A percentile compares a stretch with the other conserved stretches of the same genome.
Conservation (phyloP, 2,888 invertebrate species). For the Hanleya hanleyi region DNA sequence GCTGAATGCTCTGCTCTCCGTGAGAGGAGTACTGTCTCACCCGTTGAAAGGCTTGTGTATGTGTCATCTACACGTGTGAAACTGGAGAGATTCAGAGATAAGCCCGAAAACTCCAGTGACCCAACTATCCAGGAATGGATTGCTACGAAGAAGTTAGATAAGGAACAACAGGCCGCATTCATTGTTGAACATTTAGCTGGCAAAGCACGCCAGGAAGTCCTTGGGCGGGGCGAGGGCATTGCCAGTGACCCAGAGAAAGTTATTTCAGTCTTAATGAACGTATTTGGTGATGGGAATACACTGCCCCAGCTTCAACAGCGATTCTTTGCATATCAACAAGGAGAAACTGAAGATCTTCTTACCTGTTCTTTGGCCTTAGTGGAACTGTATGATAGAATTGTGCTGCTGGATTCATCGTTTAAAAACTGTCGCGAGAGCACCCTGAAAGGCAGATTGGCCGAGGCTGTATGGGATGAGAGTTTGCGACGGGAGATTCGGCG, state of each 20-base stretch:
- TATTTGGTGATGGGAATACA: neutral
- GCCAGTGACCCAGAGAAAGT: neutral
- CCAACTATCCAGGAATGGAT: neutral
- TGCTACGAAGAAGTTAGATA: neutral
- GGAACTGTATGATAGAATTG: neutral
- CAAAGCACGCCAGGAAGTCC: neutral
- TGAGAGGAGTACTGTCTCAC: too few species aligned
- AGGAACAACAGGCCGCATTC: neutral
- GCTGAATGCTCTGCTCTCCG: too few species aligned
- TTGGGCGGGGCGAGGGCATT: neutral
- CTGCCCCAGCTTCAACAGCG: neutral
- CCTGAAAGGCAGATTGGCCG: neutral
- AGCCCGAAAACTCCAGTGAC: neutral
- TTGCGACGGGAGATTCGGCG: neutral
- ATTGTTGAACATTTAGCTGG: neutral
- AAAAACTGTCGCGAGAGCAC: neutral
- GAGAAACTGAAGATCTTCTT: neutral
- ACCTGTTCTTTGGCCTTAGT: neutral
- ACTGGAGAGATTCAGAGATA: neutral
- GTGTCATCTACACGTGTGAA: too few species aligned
- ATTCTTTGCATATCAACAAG: neutral
- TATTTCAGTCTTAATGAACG: neutral
- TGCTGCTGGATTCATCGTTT: neutral
- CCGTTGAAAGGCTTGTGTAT: too few species aligned
- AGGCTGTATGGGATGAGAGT: neutral